Conservation (phyloP, 2,113 vertebrate genomes). For the Ictalurus punctatus region DNA sequence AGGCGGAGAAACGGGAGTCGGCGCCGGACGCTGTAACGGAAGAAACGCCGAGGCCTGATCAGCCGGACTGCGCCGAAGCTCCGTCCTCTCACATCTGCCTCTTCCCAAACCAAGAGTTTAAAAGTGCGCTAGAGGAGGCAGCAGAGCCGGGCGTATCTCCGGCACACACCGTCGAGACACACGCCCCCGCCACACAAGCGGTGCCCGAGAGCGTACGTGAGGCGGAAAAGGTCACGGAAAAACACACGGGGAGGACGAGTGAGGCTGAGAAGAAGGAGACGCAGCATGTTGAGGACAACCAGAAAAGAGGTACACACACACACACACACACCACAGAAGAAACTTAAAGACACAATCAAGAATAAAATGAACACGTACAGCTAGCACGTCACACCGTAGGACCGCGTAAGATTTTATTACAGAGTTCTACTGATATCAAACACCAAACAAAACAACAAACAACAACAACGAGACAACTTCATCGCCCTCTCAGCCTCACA, state of each 20-base stretch:
- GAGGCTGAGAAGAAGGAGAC: slow-evolving; percentile 52
- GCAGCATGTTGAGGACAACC: slow-evolving; percentile 48
- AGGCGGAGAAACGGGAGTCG: slow-evolving; percentile 40
- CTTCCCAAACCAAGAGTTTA: slow-evolving; percentile 68
- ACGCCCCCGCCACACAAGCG: not conserved
- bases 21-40: slow-evolving; percentile 33
- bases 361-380: not conserved
- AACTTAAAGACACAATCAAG: not conserved
- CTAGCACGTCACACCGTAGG: not conserved
- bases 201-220: slow-evolving; percentile 33
- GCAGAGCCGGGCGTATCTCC: not conserved
- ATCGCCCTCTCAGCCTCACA: not conserved
- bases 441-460: not conserved
- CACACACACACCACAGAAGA: not conserved
- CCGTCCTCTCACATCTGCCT: slow-evolving; percentile 48
- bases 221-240: slow-evolving; percentile 46
- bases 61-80: slow-evolving; percentile 25
- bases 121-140: slow-evolving; percentile 61
- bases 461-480: not conserved
- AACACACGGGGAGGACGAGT: not conserved
- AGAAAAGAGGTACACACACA: slow-evolving; percentile 63
- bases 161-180: not conserved
- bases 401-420: not conserved
- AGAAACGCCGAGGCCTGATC: not conserved
- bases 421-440: not conserved